Conservation (phyloP, 2,113 vertebrate species). For the Turnix velox region DNA sequence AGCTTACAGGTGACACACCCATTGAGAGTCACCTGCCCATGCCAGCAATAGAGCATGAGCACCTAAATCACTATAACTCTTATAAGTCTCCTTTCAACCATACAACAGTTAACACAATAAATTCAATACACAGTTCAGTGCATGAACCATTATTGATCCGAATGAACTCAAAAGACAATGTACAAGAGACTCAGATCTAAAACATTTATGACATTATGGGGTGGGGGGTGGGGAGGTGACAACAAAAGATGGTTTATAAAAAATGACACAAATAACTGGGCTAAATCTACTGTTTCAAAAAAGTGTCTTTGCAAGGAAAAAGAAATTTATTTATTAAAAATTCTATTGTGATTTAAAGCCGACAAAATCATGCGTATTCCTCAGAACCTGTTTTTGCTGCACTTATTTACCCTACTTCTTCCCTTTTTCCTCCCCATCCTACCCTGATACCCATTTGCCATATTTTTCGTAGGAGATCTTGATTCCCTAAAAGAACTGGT, state of each 20-base stretch:
- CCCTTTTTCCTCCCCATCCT: conserved; percentile 30
- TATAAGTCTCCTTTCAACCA: conserved; percentile 98
- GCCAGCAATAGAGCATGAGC: conserved; percentile 96
- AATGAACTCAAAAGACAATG: conserved; percentile 99
- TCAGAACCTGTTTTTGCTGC: conserved; percentile 91
- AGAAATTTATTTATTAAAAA: conserved; percentile 99
- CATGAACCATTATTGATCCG: conserved; percentile 99
- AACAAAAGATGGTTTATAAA: conserved; percentile 84
- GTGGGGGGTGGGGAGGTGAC: conserved; percentile 61
- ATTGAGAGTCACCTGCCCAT: conserved; percentile 96
- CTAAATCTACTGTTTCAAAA: conserved; percentile 97
- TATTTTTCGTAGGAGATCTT: conserved; percentile 77
- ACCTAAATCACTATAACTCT: conserved; percentile 98
- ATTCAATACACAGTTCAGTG: conserved; percentile 99
- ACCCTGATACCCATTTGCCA: conserved; percentile 56
- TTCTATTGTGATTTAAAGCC: conserved; percentile 97
- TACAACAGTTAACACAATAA: conserved; percentile 93
- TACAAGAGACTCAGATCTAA: conserved; percentile 99
- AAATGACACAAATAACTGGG: conserved; percentile 92
- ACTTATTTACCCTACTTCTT: conserved; percentile 75
- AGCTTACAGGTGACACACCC: conserved; percentile 89
- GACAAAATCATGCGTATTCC: conserved; percentile 91
- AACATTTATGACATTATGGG: conserved; percentile 71
- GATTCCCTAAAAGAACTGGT: conserved; percentile 72
- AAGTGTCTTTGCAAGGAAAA: conserved; percentile 99